Conservation (phyloP, 1,140 invertebrate species). For the Dendrolimus punctatus region DNA sequence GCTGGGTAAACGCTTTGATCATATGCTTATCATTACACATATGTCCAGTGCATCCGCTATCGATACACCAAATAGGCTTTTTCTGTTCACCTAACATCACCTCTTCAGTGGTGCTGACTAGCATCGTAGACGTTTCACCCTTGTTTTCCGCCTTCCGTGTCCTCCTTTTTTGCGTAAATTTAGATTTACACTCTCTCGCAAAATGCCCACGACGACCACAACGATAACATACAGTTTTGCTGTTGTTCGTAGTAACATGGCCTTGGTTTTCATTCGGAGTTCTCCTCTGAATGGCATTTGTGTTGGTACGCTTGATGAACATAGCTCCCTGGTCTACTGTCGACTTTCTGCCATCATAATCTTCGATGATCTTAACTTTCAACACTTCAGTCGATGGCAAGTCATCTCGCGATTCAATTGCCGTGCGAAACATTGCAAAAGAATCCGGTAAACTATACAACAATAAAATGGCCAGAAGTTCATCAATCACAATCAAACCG, state of each 20-base stretch:
- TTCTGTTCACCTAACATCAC: conserved; percentile 8
- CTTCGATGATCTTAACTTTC: conserved; percentile 23
- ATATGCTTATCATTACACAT: conserved; percentile 11
- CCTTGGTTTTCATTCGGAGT: background rate
- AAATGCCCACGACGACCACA: conserved; percentile 22
- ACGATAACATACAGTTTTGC: conserved; percentile 17
- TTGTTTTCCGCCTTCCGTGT: conserved; percentile 12
- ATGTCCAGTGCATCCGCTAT: conserved; percentile 19
- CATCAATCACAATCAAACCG: conserved; percentile 24
- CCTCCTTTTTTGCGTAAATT: conserved; percentile 15
- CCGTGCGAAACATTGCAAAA: conserved; percentile 21
- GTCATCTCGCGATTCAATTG: conserved; percentile 25
- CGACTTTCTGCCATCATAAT: conserved; percentile 17
- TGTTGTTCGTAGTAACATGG: background rate
- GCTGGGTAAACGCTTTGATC: conserved; percentile 1
- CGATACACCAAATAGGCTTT: conserved; percentile 17
- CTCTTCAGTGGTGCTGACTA: conserved; percentile 16
- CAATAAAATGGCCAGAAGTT: conserved; percentile 23
- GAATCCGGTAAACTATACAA: conserved; percentile 23
- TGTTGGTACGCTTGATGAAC: conserved; percentile 5
- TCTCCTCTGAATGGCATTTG: conserved; percentile 12
- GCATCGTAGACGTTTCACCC: conserved; percentile 5
- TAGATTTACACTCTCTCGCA: conserved; percentile 19
- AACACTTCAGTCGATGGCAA: conserved; percentile 19
- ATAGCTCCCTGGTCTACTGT: conserved; percentile 17